A percentile compares a stretch with the other conserved stretches of the same genome.
Evolutionary conservation across 2,113 vertebrate species (phyloP).

Genomic region (Dasyprocta punctata): DNA sequence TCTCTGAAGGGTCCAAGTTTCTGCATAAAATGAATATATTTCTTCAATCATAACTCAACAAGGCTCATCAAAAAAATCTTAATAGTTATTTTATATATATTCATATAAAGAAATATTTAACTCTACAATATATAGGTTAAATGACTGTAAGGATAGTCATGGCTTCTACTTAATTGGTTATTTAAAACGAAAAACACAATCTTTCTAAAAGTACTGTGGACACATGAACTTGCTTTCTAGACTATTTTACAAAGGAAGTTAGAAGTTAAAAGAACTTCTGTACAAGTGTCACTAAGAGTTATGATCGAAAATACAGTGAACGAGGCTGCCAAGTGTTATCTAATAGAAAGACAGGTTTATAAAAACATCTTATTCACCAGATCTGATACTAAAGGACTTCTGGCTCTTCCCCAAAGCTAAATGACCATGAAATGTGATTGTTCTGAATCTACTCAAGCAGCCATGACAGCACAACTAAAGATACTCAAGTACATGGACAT

Average conservation of each 20-base stretch:
- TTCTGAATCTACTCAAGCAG: neutral
- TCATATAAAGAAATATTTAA: slow-evolving; percentile 27
- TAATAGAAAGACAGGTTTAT: neutral
- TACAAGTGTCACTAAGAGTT: neutral
- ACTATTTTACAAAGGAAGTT: slow-evolving; percentile 31
- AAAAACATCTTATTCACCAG: neutral
- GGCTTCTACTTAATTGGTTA: slow-evolving; percentile 24
- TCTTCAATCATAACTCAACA: slow-evolving; percentile 28
- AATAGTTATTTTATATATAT: neutral
- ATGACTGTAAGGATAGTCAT: slow-evolving; percentile 36
- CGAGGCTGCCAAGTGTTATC: neutral
- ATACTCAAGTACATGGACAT: neutral
- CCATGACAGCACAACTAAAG: neutral
- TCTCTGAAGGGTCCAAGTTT: slow-evolving; percentile 31
- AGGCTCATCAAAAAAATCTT: neutral
- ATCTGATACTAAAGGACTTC: too few relatives aligned
- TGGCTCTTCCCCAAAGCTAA: neutral
- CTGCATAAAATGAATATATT: slow-evolving; percentile 23
- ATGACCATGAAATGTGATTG: neutral
- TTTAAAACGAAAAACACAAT: slow-evolving; percentile 38
- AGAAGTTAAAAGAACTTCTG: slow-evolving; percentile 16
- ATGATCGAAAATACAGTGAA: neutral
- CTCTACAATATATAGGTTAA: neutral
- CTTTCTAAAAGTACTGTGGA: slow-evolving; percentile 48
- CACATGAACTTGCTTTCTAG: slow-evolving; percentile 45